A percentile compares a stretch with the other conserved stretches of the same genome.
phyloP scores from a whole-genome alignment of 2,113 vertebrate species.

The Promerops cafer region DNA sequence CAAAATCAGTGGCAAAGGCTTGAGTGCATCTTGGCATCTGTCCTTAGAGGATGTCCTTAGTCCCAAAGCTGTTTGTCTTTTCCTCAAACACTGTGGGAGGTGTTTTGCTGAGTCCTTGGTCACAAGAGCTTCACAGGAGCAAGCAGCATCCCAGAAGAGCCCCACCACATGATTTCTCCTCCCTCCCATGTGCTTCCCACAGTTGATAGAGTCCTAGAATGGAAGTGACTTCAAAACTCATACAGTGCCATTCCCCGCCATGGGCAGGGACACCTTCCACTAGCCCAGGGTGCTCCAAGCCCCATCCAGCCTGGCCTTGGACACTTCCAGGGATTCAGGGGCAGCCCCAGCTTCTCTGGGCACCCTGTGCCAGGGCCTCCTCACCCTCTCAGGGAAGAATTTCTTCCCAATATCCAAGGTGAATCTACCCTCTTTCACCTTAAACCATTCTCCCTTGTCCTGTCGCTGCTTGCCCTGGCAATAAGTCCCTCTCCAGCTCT shows the following conservation, averaged over 20 bases:
- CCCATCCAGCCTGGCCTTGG: accelerated
- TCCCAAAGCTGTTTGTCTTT: not conserved
- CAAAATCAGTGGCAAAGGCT: not conserved
- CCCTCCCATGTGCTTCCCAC: not conserved
- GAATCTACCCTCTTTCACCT: no score
- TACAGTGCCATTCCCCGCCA: accelerated
- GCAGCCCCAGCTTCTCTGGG: not conserved
- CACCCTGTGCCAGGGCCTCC: not conserved
- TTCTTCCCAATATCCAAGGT: not conserved
- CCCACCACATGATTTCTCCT: accelerated
- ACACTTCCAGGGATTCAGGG: not conserved
- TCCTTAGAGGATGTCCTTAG: not conserved
- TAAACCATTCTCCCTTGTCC: not conserved
- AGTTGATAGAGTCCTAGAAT: not conserved
- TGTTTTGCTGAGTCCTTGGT: not conserved
- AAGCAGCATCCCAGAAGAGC: not conserved
- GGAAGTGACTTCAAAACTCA: not conserved
- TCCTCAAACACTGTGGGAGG: not conserved
- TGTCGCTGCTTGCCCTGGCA: not conserved
- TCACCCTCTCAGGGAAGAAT: not conserved
- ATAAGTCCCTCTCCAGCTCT: not conserved
- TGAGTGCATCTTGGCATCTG: not conserved
- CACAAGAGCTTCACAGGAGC: not conserved
- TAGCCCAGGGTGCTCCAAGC: accelerated
- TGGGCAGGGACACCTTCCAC: not conserved